Evolutionary conservation across 2,113 vertebrate genomes (phyloP).

Genomic region (Athene noctua): DNA sequence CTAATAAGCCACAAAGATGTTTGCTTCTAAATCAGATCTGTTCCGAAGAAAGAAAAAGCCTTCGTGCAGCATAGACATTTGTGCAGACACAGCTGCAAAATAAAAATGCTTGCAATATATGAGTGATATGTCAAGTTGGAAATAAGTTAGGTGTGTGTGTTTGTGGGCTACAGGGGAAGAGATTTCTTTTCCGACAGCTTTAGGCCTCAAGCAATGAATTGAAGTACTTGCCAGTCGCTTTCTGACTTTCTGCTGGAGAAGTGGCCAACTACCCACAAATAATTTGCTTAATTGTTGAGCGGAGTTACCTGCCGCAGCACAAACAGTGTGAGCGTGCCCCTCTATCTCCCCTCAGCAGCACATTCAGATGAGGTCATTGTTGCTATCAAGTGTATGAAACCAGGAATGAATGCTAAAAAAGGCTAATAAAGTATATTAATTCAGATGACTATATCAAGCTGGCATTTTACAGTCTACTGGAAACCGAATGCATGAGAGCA

Average conservation of each 20-base stretch:
- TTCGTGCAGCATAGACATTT: background rate
- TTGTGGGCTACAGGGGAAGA: background rate
- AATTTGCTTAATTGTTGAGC: background rate
- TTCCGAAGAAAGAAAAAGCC: background rate
- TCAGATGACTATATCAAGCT: conserved; percentile 42
- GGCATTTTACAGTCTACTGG: conserved; percentile 59
- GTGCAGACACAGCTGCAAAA: conserved; percentile 37
- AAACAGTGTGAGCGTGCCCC: accelerated
- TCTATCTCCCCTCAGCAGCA: background rate
- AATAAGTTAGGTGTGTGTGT: conserved; percentile 26
- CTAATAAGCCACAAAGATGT: conserved; percentile 53
- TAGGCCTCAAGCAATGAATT: conserved; percentile 7
- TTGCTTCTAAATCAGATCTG: conserved; percentile 44
- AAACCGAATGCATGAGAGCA: conserved; percentile 33
- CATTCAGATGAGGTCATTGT: background rate
- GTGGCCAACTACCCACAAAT: background rate
- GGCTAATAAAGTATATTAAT: conserved; percentile 46
- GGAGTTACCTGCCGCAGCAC: background rate
- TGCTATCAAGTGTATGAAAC: background rate
- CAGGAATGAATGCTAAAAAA: background rate
- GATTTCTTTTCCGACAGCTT: conserved; percentile 24
- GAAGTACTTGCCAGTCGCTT: conserved; percentile 21
- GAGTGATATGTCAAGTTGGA: background rate
- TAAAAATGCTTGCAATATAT: background rate
- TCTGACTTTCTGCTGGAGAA: background rate